phyloP scores from a whole-genome alignment of 2,113 vertebrate genomes.

The Aptenodytes forsteri region DNA sequence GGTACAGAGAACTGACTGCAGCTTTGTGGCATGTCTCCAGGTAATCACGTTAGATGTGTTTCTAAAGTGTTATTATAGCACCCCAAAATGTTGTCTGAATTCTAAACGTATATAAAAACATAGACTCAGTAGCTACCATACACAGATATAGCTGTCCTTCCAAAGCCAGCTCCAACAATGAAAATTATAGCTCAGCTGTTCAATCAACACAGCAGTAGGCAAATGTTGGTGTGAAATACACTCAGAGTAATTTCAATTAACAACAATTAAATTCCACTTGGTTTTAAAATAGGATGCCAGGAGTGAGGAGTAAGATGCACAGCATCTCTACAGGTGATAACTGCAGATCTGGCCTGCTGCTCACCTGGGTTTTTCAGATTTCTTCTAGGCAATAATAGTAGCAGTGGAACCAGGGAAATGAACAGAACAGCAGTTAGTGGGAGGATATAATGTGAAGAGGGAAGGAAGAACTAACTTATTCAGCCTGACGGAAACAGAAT shows the following conservation, averaged over 20 bases:
- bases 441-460: not conserved
- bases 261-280: not conserved
- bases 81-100: not conserved
- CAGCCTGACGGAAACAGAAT: not conserved
- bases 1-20: not conserved
- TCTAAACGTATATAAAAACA: not conserved
- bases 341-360: not conserved
- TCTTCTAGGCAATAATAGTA: not conserved
- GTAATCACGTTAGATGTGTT: not conserved
- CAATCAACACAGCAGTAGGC: not conserved
- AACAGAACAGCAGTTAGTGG: not conserved
- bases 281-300: not conserved
- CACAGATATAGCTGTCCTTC: not conserved
- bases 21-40: not conserved
- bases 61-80: not conserved
- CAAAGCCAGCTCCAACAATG: not conserved
- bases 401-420: not conserved
- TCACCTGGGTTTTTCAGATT: not conserved
- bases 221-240: not conserved
- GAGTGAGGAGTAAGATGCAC: not conserved
- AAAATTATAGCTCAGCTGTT: not conserved
- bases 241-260: constrained; percentile 11
- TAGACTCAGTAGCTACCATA: not conserved
- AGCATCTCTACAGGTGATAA: not conserved
- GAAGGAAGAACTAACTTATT: not conserved